Conservation (phyloP, 2,888 invertebrate genomes). For the Heteromurus nitidus region DNA sequence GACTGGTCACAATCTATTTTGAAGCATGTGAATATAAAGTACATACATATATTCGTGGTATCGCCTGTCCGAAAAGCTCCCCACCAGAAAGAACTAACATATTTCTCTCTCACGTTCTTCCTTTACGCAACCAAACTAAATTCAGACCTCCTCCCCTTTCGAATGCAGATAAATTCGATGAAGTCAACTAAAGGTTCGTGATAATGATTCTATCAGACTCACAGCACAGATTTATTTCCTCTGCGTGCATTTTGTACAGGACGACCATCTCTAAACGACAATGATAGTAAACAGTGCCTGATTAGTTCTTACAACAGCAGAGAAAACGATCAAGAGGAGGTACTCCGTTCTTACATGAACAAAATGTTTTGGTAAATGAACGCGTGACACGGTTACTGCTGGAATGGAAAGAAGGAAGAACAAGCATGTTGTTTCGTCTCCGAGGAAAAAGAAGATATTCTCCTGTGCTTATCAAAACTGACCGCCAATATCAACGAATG, state of each 20-base stretch:
- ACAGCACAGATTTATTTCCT: slow-evolving; percentile 15
- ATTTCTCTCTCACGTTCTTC: neutral
- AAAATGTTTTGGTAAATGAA: slow-evolving; percentile 23
- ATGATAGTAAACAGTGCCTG: slow-evolving; percentile 15
- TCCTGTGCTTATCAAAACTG: neutral
- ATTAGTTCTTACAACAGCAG: slow-evolving; percentile 11
- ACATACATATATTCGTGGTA: too few relatives aligned
- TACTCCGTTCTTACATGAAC: slow-evolving; percentile 2
- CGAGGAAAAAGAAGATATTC: neutral
- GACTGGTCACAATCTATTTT: slow-evolving; percentile 21
- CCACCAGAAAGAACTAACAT: too few relatives aligned
- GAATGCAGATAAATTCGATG: neutral
- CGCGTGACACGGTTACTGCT: slow-evolving; percentile 54
- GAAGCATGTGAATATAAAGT: too few relatives aligned
- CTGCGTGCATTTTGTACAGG: neutral
- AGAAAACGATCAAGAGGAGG: neutral
- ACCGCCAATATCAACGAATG: neutral
- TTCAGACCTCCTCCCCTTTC: neutral
- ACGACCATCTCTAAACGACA: neutral
- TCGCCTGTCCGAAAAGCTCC: too few relatives aligned
- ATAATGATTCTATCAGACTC: slow-evolving; percentile 40
- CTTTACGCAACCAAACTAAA: neutral
- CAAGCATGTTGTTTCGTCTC: neutral
- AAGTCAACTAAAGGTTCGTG: slow-evolving; percentile 8
- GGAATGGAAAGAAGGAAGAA: slow-evolving; percentile 9